A percentile compares a stretch with the other conserved stretches of the same genome.
Evolutionary conservation across 2,113 vertebrate genomes (phyloP).

Genomic region (Pycnonotus jocosus): DNA sequence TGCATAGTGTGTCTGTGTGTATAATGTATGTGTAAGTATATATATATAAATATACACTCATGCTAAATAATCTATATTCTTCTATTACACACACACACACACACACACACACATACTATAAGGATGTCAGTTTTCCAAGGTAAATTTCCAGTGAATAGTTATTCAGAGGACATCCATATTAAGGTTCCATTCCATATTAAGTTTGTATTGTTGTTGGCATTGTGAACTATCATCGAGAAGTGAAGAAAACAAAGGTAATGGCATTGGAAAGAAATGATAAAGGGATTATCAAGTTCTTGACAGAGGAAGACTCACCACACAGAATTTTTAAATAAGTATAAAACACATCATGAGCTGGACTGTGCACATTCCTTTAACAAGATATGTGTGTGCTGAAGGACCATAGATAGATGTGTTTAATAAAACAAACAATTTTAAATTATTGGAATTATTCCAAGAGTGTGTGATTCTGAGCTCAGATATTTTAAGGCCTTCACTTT

Average conservation of each 20-base stretch:
- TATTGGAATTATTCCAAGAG: background rate
- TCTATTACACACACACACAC: background rate
- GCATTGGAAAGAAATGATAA: background rate
- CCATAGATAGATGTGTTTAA: background rate
- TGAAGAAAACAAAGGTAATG: background rate
- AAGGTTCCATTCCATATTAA: too few relatives aligned
- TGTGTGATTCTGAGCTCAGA: background rate
- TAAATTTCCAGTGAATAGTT: background rate
- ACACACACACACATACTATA: accelerated
- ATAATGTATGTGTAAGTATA: too few relatives aligned
- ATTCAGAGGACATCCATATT: background rate
- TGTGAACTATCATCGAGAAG: background rate
- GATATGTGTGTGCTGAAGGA: background rate
- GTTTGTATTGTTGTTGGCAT: background rate
- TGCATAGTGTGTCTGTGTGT: background rate
- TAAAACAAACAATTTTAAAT: background rate
- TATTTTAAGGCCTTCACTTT: background rate
- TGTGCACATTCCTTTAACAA: background rate
- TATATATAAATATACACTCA: background rate
- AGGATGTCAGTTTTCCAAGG: background rate
- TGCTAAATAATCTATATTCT: background rate
- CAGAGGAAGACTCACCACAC: background rate
- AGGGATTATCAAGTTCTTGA: background rate
- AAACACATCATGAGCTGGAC: background rate
- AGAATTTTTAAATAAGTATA: background rate